Base-by-base conservation (phyloP, 2,113 vertebrate genomes). In the Aldabrachelys gigantea region DNA sequence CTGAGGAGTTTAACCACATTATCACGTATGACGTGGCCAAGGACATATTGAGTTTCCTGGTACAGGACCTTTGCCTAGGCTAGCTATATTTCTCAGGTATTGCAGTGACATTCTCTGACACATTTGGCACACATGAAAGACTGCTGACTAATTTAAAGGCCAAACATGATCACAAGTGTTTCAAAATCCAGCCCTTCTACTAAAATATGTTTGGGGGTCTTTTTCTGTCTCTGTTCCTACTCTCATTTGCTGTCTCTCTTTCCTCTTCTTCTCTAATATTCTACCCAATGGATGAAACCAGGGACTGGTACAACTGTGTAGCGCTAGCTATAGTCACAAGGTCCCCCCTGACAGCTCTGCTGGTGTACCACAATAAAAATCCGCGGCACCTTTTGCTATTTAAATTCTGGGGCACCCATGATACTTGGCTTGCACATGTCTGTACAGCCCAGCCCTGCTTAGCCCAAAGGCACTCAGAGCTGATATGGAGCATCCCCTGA, bases 1-100 rank as follows among this genome's bases (percentile, higher is more conserved):
- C 95, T 92, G 35, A n/a, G 75, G 78, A 80, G 89, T 96, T 95
- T 96, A 96, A 97, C 94, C 95, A 86, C 13, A 85, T 93, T 72
- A 91, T 41, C 14, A 44, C 96, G 96, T 89, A 78, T 2, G 59
- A 85, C 22, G 85, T 2, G 52, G 87, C 84, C 89, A 54, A 93
- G 82, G 82, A 65, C 92, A 93, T 16, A 0, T 3, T 69, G 95
- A n/a, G 1, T 96, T 97, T 97, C 96, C 96, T 97, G 94, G 92
- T 94, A 95, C 92, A 59, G 54, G 35, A 44, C 80, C 6, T 79
- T 91, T 31, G 82, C 88, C 93, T 92, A 96, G 86, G 91, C 84
- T 89, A 92, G 85, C 3, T 2, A 86, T 81, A 86, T 91, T 95
- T 94, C 90, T 49, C 17, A 96, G 94, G 84, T 94, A 89, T 96